Evolutionary conservation across 2,113 vertebrate species (phyloP).

Genomic region (Crotalus tigris): DNA sequence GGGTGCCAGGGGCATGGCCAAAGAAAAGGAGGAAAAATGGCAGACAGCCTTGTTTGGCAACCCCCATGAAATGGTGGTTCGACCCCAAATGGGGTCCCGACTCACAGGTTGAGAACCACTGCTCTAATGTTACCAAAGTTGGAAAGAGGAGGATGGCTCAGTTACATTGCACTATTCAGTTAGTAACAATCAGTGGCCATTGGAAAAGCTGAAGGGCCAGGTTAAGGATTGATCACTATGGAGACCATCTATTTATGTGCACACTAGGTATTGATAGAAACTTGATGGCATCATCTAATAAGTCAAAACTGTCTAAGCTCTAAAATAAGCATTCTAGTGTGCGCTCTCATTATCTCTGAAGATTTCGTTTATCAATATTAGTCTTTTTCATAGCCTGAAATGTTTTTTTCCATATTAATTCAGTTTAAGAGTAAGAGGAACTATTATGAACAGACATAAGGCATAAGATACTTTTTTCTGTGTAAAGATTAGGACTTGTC

Average conservation of each 20-base stretch:
- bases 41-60: too few relatives aligned
- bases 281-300: background rate
- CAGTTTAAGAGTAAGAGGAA: background rate
- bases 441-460: background rate
- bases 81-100: too few relatives aligned
- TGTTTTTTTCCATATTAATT: background rate
- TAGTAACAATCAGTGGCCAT: background rate
- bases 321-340: background rate
- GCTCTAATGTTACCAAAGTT: background rate
- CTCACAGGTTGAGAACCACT: too few relatives aligned
- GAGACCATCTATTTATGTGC: background rate
- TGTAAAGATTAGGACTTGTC: background rate
- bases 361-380: background rate
- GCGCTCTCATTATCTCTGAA: background rate
- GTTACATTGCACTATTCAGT: background rate
- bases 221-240: background rate
- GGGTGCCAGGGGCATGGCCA: too few relatives aligned
- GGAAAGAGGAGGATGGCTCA: background rate
- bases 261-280: background rate
- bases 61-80: too few relatives aligned
- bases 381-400: background rate
- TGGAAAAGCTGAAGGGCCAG: background rate
- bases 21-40: too few relatives aligned
- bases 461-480: background rate
- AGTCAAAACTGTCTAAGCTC: background rate